Base-by-base conservation (phyloP, 1,140 invertebrate genomes). In the Batillaria attramentaria region DNA sequence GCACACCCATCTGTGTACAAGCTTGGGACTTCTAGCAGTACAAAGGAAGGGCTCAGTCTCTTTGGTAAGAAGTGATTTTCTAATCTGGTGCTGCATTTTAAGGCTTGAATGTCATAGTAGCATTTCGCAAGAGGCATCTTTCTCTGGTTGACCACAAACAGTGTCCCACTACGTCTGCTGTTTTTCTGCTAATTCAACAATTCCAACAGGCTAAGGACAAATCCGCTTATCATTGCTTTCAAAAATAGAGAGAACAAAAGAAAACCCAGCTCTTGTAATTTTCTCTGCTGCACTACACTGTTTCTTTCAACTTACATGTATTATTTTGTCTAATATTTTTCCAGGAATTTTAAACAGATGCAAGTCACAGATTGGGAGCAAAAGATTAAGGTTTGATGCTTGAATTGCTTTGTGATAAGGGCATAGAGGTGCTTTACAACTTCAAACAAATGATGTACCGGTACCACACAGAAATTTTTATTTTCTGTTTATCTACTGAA, bases 1-100 rank as follows among this genome's bases (percentile, higher is more conserved):
- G 91, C 93, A n/a, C 95, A 96, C 89, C 95, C 95, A 10, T 95
- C 95, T 79, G 92, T 93, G 31, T 95, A 94, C 84, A 96, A 95
- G 88, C 92, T 93, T 31, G 92, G 92, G 35, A 81, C 82, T 18
- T 41, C 70, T 35, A 86, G 80, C 60, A 81, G 82, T 54, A 81
- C 79, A 5, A 94, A 93, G 86, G 94, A 95, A 88, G 95, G 94
- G 0, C 91, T 94, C 16, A 96, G 95, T 87, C 87, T 96, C 4
- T 96, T 92, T 91, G 90, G 90, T 91, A 85, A 81, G 68, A 62
- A 62, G n/a, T n/a, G n/a, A n/a, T n/a, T n/a, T n/a, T n/a, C n/a
- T n/a, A n/a, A n/a, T n/a, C n/a, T n/a, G n/a, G n/a, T n/a, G n/a
- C n/a, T n/a, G n/a, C n/a, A n/a, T n/a, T n/a, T n/a, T n/a, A n/a